Evolutionary conservation across 2,797 vertebrate genomes (phyloP).

Genomic region (Atherinosoma microstoma): DNA sequence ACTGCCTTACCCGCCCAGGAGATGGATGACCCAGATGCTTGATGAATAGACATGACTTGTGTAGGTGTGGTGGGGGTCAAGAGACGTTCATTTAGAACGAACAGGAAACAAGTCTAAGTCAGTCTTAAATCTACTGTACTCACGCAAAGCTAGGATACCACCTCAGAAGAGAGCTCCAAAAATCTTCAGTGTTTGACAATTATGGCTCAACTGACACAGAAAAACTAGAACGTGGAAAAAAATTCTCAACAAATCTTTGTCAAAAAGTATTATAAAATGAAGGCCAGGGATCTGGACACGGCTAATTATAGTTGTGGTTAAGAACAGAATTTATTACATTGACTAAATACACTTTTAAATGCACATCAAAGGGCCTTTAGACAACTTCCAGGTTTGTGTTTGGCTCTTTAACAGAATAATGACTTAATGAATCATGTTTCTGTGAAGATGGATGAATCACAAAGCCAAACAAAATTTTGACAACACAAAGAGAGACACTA

Average conservation of each 20-base stretch:
- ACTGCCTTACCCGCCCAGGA: conserved; percentile 55
- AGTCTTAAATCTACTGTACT: conserved; percentile 15
- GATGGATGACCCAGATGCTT: conserved; percentile 71
- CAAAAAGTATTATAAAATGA: conserved; percentile 13
- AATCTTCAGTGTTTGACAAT: not conserved
- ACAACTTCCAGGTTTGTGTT: conserved; percentile 39
- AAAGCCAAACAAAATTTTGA: conserved; percentile 42
- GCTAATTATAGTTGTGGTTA: conserved; percentile 41
- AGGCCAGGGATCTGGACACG: conserved; percentile 13
- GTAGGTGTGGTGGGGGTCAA: conserved; percentile 68
- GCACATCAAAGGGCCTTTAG: conserved; percentile 43
- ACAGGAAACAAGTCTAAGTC: conserved; percentile 49
- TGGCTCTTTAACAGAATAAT: conserved; percentile 34
- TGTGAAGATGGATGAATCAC: conserved; percentile 13
- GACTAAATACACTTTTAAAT: conserved; percentile 32
- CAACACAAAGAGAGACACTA: conserved; percentile 39
- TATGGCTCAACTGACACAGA: not conserved
- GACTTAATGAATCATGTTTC: not conserved
- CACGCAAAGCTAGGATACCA: conserved; percentile 21
- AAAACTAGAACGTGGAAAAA: not conserved
- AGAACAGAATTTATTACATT: conserved; percentile 5
- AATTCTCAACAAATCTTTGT: conserved; percentile 25
- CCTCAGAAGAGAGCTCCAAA: not conserved
- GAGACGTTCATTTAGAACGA: conserved; percentile 50
- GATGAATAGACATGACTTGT: conserved; percentile 53